These are phyloP conservation scores for Molothrus aeneus DNA, from an alignment of 2,797 vertebrate species.

Conservation along the genomic window DNA sequence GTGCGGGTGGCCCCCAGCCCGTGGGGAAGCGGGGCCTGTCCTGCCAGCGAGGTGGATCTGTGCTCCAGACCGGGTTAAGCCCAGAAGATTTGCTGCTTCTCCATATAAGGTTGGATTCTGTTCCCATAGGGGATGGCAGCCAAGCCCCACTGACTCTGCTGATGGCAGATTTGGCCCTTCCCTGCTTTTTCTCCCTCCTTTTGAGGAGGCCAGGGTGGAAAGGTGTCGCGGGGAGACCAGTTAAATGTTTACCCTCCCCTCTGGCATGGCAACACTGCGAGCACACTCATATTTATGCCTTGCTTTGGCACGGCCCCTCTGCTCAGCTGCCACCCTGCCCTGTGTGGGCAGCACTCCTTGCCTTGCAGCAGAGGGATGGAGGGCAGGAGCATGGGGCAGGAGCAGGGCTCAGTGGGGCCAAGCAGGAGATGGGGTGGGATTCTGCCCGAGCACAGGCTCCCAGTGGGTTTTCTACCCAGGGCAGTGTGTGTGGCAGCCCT, in stretches of 20 bases:
- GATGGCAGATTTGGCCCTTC: not conserved
- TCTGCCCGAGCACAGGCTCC: not conserved
- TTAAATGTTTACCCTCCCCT: conserved; percentile 27
- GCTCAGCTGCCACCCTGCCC: not conserved
- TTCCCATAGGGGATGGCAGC: not conserved
- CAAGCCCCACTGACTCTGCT: not conserved
- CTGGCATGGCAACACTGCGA: not conserved
- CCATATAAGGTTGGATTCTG: conserved; percentile 55
- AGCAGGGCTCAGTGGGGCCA: not conserved
- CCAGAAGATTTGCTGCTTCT: not conserved
- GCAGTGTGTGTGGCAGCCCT: not conserved
- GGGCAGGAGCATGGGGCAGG: not conserved
- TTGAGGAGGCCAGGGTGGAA: not conserved
- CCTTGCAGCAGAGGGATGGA: not conserved
- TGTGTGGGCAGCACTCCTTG: not conserved
- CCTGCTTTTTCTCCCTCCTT: not conserved
- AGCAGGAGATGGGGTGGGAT: not conserved
- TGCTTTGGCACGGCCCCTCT: fast-evolving
- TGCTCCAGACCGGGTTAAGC: not conserved
- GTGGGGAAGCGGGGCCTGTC: fast-evolving
- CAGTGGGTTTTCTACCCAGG: not conserved
- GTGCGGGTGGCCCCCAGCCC: not conserved
- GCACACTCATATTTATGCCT: not conserved
- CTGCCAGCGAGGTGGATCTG: not conserved
- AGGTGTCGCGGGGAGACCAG: not conserved